Percentiles rank a stretch among this genome's conserved stretches.
Evolutionary conservation across 2,113 vertebrate genomes (phyloP).

Genomic region (Pseudorasbora parva): DNA sequence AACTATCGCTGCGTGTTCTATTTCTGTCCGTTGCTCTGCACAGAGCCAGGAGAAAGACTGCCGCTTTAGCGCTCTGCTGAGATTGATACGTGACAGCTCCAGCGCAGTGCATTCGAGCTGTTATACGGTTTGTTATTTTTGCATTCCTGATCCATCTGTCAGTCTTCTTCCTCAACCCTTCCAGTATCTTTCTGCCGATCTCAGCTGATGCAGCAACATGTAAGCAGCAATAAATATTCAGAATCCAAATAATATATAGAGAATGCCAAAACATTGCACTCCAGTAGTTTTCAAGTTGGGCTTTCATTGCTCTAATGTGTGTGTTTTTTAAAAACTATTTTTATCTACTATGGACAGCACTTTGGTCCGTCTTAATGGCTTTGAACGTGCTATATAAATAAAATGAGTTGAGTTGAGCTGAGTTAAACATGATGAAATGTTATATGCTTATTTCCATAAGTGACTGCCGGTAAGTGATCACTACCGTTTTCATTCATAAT

Average conservation of each 20-base stretch:
- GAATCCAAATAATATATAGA: constrained; percentile 67
- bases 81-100: constrained; percentile 36
- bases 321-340: too few species aligned
- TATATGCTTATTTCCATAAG: not conserved
- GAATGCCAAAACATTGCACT: constrained; percentile 66
- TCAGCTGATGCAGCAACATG: constrained; percentile 62
- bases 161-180: constrained; percentile 7
- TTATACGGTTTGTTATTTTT: constrained; percentile 40
- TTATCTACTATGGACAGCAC: too few species aligned
- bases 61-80: not conserved
- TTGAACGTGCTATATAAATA: too few species aligned
- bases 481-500: not conserved
- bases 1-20: constrained; percentile 1
- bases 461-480: not conserved
- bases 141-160: constrained; percentile 40
- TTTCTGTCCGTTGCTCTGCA: constrained; percentile 17
- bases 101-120: not conserved
- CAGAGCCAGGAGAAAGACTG: constrained; percentile 4
- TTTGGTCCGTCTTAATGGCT: too few species aligned
- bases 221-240: constrained; percentile 62
- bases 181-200: constrained; percentile 28
- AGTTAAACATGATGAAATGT: constrained; percentile 67
- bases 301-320: too few species aligned
- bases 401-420: too few species aligned
- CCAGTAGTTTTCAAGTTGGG: constrained; percentile 58